phyloP scores from a whole-genome alignment of 2,113 vertebrate species.

The Lampris megalopsis region DNA sequence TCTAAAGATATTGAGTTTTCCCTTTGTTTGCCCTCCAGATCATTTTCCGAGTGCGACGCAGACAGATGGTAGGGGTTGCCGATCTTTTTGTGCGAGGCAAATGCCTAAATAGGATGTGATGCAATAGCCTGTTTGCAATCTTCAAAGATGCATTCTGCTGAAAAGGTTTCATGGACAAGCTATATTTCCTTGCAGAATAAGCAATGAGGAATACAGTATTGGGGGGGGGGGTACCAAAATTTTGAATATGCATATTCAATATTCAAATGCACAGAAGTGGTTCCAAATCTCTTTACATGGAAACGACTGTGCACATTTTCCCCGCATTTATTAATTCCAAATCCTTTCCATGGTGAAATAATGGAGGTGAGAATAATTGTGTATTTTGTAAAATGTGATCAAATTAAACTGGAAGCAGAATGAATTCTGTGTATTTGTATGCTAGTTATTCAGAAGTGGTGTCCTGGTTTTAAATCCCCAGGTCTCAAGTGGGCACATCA shows the following conservation, averaged over 20 bases:
- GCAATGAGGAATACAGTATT: slow-evolving; percentile 59
- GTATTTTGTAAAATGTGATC: slow-evolving; percentile 81
- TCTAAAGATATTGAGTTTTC: slow-evolving; percentile 58
- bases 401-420: slow-evolving; percentile 78
- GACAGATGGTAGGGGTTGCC: slow-evolving; percentile 39
- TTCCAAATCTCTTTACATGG: slow-evolving; percentile 74
- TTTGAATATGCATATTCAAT: slow-evolving; percentile 78
- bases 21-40: slow-evolving; percentile 68
- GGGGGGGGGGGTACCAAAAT: slow-evolving; percentile 33
- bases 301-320: slow-evolving; percentile 50
- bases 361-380: slow-evolving; percentile 76
- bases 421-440: slow-evolving; percentile 69
- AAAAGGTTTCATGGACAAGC: slow-evolving; percentile 75
- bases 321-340: slow-evolving; percentile 75
- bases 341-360: slow-evolving; percentile 66
- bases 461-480: slow-evolving; percentile 84
- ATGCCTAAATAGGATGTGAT: slow-evolving; percentile 59
- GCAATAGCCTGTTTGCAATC: slow-evolving; percentile 50
- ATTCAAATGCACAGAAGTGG: slow-evolving; percentile 67
- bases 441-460: slow-evolving; percentile 79
- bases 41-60: slow-evolving; percentile 50
- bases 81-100: slow-evolving; percentile 33
- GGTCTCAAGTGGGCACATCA: slow-evolving; percentile 86
- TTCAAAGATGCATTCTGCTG: slow-evolving; percentile 63
- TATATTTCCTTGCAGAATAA: slow-evolving; percentile 63